Conservation (phyloP, 2,797 vertebrate species). For the Pampus argenteus region DNA sequence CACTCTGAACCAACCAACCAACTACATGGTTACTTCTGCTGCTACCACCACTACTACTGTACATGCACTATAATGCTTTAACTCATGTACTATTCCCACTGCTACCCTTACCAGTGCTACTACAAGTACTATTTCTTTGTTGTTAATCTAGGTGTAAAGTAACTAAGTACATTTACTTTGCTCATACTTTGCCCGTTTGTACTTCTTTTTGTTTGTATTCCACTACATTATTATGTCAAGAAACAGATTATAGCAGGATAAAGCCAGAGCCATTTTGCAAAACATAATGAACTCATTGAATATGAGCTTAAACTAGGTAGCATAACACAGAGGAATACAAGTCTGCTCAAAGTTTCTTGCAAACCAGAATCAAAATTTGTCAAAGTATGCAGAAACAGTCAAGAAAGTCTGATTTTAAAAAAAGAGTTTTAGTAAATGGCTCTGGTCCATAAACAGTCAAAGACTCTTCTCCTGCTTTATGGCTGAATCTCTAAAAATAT, state of each 20-base stretch:
- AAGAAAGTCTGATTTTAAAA: neutral
- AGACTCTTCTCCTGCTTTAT: conserved; percentile 25
- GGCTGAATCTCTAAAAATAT: conserved; percentile 58
- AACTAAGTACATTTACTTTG: neutral
- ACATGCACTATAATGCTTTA: neutral
- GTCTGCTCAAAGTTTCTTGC: neutral
- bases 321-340: neutral
- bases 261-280: no score
- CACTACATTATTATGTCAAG: neutral
- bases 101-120: neutral
- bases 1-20: conserved; percentile 14
- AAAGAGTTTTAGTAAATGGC: neutral
- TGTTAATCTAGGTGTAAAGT: neutral
- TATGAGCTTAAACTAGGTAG: neutral
- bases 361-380: neutral
- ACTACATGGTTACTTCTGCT: neutral
- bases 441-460: neutral
- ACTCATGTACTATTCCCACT: neutral
- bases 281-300: neutral
- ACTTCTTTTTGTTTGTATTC: no score
- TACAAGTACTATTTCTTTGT: neutral
- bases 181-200: neutral
- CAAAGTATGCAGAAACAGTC: no score
- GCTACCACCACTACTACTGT: neutral
- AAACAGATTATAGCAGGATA: no score